Evolutionary conservation across 2,888 invertebrate genomes (phyloP), one percentile per base, ranked within the genome.

Genomic region (Volucella inanis): DNA sequence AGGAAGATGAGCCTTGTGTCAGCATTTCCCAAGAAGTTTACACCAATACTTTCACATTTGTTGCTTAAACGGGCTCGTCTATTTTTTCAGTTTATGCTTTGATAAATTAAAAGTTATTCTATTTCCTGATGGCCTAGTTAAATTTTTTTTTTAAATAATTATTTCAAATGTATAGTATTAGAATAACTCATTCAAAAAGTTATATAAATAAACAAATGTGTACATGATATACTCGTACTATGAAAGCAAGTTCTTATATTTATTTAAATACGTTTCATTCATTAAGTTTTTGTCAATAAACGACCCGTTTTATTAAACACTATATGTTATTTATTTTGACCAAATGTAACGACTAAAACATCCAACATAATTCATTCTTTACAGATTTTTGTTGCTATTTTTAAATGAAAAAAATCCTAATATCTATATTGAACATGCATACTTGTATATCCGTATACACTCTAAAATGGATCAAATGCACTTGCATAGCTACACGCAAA

Each of bases 1-100:
- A 50, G 50, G 38, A 59, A 52, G 41, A 65, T 75, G 50, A 12
- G 65, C 12, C 22, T 50, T 45, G 18, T 50, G 61, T 76, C 76
- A 76, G 76, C 76, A 76, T 52, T 76, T 43, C 50, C 43, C 57
- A n/a, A 59, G 57, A 43, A 61, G 45, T 68, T 61, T 68, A 45
- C 41, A 43, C 57, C 43, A 57, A 64, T 65, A 12, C 52, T 55
- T 62, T 43, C 47, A 61, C 31, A 43, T 65, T 50, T 49, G 18
- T 18, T 47, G 61, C 61, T 54, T 41, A 12, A 15, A 59, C n/a
- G 15, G 41, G 15, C 39, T 62, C 47, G 14, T 47, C 31, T 31
- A 31, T 12, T 47, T 54, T 52, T 18, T 8, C 18, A 2, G 15
- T 59, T 43, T 59, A 0, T 22, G 12, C 59, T 43, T 43, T 18